Percentiles rank a stretch among this genome's conserved stretches.
Evolutionary conservation across 92 coral and sea anemone genomes (phyloP).

Genomic region (Epizoanthus rinbou): DNA sequence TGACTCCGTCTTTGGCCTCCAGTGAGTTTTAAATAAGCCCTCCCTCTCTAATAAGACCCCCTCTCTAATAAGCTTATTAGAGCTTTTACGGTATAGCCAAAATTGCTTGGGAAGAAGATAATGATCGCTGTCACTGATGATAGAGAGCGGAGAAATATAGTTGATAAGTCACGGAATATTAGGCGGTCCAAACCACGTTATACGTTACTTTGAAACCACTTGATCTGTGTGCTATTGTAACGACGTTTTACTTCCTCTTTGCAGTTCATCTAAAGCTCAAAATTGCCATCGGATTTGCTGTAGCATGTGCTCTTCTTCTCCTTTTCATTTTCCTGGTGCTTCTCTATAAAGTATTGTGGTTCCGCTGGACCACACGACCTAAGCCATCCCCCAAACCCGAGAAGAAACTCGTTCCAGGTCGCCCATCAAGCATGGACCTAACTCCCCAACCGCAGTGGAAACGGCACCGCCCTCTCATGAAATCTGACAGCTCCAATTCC

Average conservation of each 20-base stretch:
- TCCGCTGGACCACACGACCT: conserved; percentile 36
- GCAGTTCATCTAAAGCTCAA: conserved; percentile 71
- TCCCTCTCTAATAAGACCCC: too few species aligned
- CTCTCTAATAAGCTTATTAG: too few species aligned
- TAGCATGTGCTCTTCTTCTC: conserved; percentile 71
- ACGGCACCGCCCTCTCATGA: conserved; percentile 83
- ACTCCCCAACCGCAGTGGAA: conserved; percentile 61
- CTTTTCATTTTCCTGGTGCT: conserved; percentile 64
- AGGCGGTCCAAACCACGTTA: too few species aligned
- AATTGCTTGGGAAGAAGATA: too few species aligned
- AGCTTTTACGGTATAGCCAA: too few species aligned
- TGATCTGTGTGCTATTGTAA: background rate
- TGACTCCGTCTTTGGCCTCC: too few species aligned
- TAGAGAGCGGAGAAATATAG: background rate
- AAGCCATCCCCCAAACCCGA: conserved; percentile 22
- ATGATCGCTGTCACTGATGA: too few species aligned
- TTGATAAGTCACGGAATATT: too few species aligned
- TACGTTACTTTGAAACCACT: background rate
- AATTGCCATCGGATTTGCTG: conserved; percentile 80
- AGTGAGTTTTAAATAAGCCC: too few species aligned
- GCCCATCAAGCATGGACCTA: conserved; percentile 55
- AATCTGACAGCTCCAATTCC: conserved; percentile 91
- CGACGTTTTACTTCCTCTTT: background rate
- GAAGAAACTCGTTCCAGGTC: conserved; percentile 41
- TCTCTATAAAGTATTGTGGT: conserved; percentile 74